phyloP scores from a whole-genome alignment of 2,888 invertebrate genomes.

The Proisotoma minuta region DNA sequence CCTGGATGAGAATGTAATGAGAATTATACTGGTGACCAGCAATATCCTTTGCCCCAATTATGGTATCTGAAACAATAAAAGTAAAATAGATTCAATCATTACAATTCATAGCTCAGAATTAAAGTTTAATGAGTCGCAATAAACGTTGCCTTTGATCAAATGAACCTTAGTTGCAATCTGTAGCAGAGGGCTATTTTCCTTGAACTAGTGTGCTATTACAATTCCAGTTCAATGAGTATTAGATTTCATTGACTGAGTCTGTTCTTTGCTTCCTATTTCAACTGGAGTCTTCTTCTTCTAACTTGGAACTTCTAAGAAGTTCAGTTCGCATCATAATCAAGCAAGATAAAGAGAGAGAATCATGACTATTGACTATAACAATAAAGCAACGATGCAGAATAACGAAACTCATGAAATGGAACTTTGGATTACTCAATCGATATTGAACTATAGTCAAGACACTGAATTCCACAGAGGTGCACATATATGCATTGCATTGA shows the following conservation, averaged over 20 bases:
- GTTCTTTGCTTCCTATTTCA: background rate
- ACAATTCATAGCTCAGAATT: background rate
- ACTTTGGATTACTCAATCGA: conserved; percentile 1
- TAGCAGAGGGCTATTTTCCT: background rate
- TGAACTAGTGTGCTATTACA: background rate
- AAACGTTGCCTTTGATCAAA: background rate
- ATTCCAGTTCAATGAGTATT: background rate
- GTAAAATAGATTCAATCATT: background rate
- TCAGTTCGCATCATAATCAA: background rate
- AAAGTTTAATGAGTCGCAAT: background rate
- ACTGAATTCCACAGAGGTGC: no score
- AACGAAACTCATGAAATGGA: conserved; percentile 1
- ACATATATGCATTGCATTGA: no score
- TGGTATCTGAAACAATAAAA: background rate
- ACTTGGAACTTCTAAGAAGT: no score
- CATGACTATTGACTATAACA: background rate
- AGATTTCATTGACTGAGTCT: background rate
- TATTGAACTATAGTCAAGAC: background rate
- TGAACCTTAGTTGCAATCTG: background rate
- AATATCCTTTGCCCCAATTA: no score
- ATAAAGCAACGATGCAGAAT: conserved; percentile 1
- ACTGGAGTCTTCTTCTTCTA: background rate
- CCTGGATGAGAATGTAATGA: no score
- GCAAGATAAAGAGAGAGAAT: background rate
- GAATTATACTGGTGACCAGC: no score